Evolutionary conservation across 64 coral and sea anemone genomes (phyloP), one percentile per base, ranked within the genome.

Genomic region (Stichodactyla helianthus): DNA sequence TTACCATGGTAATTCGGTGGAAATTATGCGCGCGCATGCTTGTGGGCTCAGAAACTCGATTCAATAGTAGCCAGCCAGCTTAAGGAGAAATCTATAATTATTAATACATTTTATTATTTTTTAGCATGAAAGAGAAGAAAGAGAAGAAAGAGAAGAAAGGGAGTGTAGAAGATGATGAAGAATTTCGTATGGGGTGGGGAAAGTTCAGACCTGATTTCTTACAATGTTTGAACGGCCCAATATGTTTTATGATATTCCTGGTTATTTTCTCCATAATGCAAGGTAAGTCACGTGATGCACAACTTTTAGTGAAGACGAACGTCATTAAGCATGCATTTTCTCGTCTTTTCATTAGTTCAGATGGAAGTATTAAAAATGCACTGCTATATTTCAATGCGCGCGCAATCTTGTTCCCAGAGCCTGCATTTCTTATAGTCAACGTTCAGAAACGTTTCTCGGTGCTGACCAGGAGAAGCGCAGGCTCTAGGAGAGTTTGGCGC

Each of bases 181-280:
- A 96, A 1, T 44, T 93, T 60, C 88, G 87, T n/a, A 88, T 92
- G 62, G 95, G 95, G 17, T 98, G 95, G 95, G 92, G 95, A 64
- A 87, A 55, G 52, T 92, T 94, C 85, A 91, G 71, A 22, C 95
- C 95, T 6, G 53, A 77, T 15, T 77, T 56, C 62, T 77, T 98
- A 18, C 95, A 98, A 53, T 27, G 91, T 65, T 70, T 94, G 51
- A 94, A 94, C 12, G 90, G 84, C 12, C 89, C 95, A 16, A 98
- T 92, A 56, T 92, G 93, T 15, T 98, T 98, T 51, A 68, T 89
- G 4, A 1, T 89, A 62, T 86, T 82, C 4, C 26, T 94, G 13
- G 84, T 91, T 7, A 61, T 92, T 5, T 98, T 94, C 56, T 89
- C 92, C 28, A 82, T 89, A 58, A 91, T 88, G 58, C 95, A 98